phyloP scores from a whole-genome alignment of 2,113 vertebrate species.

The Ptilorrhoa leucosticta region DNA sequence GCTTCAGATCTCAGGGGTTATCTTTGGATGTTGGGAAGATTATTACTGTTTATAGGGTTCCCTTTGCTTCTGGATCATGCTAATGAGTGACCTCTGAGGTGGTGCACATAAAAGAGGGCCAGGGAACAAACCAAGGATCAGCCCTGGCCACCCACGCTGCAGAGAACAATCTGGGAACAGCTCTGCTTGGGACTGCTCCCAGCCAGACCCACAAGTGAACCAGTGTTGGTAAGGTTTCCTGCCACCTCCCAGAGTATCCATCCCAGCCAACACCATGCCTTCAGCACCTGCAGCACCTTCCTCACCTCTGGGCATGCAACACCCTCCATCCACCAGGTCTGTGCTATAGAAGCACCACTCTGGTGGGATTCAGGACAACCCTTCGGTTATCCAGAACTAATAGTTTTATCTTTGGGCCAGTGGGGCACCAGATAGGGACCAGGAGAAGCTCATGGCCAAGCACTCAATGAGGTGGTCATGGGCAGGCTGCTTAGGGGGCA shows the following conservation, averaged over 20 bases:
- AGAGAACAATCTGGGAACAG: not conserved
- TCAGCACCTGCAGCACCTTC: not conserved
- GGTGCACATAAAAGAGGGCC: not conserved
- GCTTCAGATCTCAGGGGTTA: not conserved
- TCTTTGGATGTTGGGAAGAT: not conserved
- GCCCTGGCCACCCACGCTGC: rapidly evolving
- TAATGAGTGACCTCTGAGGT: not conserved
- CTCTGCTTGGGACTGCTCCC: not conserved
- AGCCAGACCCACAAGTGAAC: not conserved
- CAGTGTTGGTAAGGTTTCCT: not conserved
- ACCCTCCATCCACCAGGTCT: not conserved
- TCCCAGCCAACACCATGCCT: not conserved
- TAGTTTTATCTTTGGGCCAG: not conserved
- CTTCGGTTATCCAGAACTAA: not conserved
- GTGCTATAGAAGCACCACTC: not conserved
- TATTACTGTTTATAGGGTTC: not conserved
- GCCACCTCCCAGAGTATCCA: not conserved
- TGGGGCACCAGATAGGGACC: not conserved
- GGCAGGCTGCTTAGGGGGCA: not conserved
- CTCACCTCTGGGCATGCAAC: not conserved
- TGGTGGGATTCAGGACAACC: not conserved
- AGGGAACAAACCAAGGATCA: not conserved
- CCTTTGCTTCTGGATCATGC: not conserved
- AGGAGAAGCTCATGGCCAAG: not conserved
- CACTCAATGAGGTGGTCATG: rapidly evolving